A percentile compares a stretch with the other conserved stretches of the same genome.
Evolutionary conservation across 2,888 invertebrate genomes (phyloP).

Genomic region (Chymomyza amoena): DNA sequence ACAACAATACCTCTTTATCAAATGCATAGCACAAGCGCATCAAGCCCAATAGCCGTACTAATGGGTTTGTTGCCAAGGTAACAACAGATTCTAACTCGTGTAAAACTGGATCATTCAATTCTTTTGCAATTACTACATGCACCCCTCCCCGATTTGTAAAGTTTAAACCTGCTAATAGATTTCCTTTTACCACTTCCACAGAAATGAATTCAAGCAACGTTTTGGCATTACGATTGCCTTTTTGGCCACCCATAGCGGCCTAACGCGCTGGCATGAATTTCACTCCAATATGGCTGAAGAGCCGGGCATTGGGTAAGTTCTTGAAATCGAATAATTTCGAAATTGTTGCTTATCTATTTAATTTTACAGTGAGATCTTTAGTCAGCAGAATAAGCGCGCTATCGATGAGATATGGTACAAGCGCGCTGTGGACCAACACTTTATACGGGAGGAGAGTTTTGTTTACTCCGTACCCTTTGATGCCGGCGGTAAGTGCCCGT

Average conservation of each 20-base stretch:
- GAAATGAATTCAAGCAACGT: constrained; percentile 89
- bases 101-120: not conserved
- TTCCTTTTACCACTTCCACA: constrained; percentile 75
- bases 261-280: constrained; percentile 92
- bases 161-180: constrained; percentile 21
- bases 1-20: constrained; percentile 69
- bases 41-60: constrained; percentile 93
- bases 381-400: constrained; percentile 86
- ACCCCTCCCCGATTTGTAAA: not conserved
- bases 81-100: constrained; percentile 78
- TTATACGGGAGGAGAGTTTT: constrained; percentile 87
- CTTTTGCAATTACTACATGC: constrained; percentile 9
- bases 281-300: constrained; percentile 81
- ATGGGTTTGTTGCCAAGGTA: constrained; percentile 96
- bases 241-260: constrained; percentile 92
- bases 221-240: constrained; percentile 92
- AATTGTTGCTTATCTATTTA: too few species aligned
- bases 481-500: constrained; percentile 75
- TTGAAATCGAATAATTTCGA: too few species aligned
- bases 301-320: constrained; percentile 75
- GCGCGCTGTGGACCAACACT: constrained; percentile 92
- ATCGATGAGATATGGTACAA: constrained; percentile 95
- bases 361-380: constrained; percentile 83
- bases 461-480: constrained; percentile 89
- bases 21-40: constrained; percentile 85